Conservation (phyloP, 1,140 invertebrate species). For the Planococcus citri region DNA sequence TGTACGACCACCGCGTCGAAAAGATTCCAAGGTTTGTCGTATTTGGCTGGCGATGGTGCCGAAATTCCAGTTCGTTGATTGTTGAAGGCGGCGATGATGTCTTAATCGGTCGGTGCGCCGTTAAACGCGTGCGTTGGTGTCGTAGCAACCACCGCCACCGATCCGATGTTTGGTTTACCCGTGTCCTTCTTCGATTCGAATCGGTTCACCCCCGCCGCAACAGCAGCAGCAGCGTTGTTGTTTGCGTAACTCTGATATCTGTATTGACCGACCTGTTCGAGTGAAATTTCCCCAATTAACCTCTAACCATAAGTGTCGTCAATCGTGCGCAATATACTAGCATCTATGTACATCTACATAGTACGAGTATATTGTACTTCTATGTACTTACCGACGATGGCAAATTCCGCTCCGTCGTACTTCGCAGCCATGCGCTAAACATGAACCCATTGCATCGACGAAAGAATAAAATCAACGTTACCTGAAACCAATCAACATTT, state of each 20-base stretch:
- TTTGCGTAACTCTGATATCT: neutral
- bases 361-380: no score
- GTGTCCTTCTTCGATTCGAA: neutral
- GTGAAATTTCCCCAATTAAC: no score
- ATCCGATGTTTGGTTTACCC: neutral
- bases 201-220: no score
- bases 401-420: neutral
- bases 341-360: no score
- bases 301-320: no score
- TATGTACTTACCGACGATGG: no score
- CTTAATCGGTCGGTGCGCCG: neutral
- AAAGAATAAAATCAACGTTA: neutral
- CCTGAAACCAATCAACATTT: neutral
- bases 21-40: neutral
- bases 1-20: neutral
- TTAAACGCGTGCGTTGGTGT: neutral
- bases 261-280: neutral
- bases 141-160: no score
- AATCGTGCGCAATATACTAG: no score
- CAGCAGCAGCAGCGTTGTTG: neutral
- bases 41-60: neutral
- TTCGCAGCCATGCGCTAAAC: neutral
- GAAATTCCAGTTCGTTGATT: constrained; percentile 4
- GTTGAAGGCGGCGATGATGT: neutral
- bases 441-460: neutral